phyloP scores from a whole-genome alignment of 2,113 vertebrate genomes.

The Triplophysa rosa region DNA sequence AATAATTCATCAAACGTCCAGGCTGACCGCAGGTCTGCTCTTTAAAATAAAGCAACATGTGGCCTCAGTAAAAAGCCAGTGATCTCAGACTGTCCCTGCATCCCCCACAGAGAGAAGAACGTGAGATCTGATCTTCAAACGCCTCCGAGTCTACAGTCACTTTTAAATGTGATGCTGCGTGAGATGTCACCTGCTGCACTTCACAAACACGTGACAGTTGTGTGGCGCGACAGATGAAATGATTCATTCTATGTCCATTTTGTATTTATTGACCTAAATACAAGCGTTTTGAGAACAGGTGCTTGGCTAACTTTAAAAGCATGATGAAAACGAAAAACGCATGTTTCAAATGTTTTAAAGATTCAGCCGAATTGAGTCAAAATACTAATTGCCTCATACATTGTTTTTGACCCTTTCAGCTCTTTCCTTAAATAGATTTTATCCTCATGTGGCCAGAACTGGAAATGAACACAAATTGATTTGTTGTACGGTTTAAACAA shows the following conservation, averaged over 20 bases:
- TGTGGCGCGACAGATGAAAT: neutral
- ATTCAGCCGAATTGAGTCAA: neutral
- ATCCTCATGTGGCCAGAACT: slow-evolving; percentile 10
- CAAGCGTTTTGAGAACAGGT: neutral
- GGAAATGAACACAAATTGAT: slow-evolving; percentile 23
- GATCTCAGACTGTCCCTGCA: slow-evolving; percentile 29
- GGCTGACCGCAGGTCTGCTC: slow-evolving; percentile 54
- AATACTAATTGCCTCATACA: neutral
- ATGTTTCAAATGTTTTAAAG: neutral
- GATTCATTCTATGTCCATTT: neutral
- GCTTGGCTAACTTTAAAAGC: neutral
- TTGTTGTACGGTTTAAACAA: slow-evolving; percentile 25
- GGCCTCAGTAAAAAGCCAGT: slow-evolving; percentile 19
- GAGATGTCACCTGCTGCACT: neutral
- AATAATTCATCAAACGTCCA: slow-evolving; percentile 54
- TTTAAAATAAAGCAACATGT: slow-evolving; percentile 52
- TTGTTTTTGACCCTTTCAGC: neutral
- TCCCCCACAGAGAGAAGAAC: slow-evolving; percentile 26
- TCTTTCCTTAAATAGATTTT: slow-evolving; percentile 1
- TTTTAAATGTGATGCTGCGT: slow-evolving; percentile 16
- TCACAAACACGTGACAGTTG: neutral
- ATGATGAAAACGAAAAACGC: neutral
- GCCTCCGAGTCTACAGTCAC: slow-evolving; percentile 29
- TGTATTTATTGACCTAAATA: neutral
- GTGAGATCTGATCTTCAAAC: slow-evolving; percentile 54